Conservation (phyloP, 2,797 vertebrate genomes). For the Paedocypris micromegethes region DNA sequence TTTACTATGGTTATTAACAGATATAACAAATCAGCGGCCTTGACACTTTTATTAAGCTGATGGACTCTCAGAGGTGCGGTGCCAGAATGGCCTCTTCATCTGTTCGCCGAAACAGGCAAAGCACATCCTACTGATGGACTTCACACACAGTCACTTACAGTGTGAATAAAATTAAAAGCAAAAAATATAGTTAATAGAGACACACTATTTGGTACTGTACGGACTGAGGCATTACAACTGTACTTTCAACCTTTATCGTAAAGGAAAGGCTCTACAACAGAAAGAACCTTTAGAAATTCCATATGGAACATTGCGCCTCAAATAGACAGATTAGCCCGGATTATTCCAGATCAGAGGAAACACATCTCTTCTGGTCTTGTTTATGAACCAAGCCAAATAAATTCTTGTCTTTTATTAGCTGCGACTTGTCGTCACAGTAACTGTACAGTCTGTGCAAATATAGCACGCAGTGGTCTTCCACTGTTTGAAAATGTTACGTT, state of each 20-base stretch:
- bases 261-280: too few relatives aligned
- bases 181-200: constrained; percentile 26
- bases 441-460: too few relatives aligned
- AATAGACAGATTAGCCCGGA: too few relatives aligned
- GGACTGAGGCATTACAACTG: constrained; percentile 15
- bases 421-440: too few relatives aligned
- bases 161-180: constrained; percentile 39
- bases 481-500: too few relatives aligned
- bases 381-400: constrained; percentile 14
- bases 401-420: too few relatives aligned
- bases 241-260: too few relatives aligned
- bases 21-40: constrained; percentile 47
- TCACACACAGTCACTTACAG: constrained; percentile 38
- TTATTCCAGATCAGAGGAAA: too few relatives aligned
- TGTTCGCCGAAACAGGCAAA: constrained; percentile 43
- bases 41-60: constrained; percentile 56
- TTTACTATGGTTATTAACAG: constrained; percentile 48
- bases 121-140: constrained; percentile 37
- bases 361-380: constrained; percentile 7
- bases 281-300: too few relatives aligned
- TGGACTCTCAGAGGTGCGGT: constrained; percentile 52
- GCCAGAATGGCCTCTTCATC: constrained; percentile 46
- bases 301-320: too few relatives aligned
- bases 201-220: constrained; percentile 28
- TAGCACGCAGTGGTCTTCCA: too few relatives aligned